Conservation (phyloP, 92 coral and sea anemone genomes). For the Blastomussa wellsi region DNA sequence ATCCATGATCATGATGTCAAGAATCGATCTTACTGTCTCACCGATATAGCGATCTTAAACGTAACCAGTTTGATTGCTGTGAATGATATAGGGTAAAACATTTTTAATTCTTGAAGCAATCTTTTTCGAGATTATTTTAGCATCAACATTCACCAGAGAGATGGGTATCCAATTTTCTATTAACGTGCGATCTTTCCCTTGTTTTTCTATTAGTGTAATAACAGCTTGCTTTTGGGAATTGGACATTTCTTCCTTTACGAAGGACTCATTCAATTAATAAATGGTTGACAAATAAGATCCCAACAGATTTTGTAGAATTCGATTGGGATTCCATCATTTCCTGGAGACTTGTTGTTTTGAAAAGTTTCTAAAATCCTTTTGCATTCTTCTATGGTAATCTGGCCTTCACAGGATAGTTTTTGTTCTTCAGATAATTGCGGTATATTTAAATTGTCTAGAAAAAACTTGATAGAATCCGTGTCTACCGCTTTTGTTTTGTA, state of each 20-base stretch:
- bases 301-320: constrained; percentile 15
- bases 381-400: too few relatives aligned
- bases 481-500: too few relatives aligned
- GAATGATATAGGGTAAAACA: too few relatives aligned
- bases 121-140: constrained; percentile 3
- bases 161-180: not conserved
- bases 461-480: too few relatives aligned
- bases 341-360: too few relatives aligned
- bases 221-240: too few relatives aligned
- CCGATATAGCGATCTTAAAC: not conserved
- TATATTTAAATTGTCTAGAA: too few relatives aligned
- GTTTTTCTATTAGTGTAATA: too few relatives aligned
- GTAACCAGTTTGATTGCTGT: constrained; percentile 11
- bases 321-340: not conserved
- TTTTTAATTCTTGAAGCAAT: not conserved
- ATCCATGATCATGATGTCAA: not conserved
- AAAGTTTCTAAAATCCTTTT: too few relatives aligned
- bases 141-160: not conserved
- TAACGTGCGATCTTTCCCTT: too few relatives aligned
- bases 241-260: not conserved
- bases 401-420: too few relatives aligned
- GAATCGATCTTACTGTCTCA: constrained; percentile 4
- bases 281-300: not conserved
- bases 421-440: too few relatives aligned
- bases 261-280: not conserved